Percentiles rank a stretch among this genome's conserved stretches.
Conservation (phyloP, 2,888 invertebrate species). For the Drosophila nigritarsus region DNA sequence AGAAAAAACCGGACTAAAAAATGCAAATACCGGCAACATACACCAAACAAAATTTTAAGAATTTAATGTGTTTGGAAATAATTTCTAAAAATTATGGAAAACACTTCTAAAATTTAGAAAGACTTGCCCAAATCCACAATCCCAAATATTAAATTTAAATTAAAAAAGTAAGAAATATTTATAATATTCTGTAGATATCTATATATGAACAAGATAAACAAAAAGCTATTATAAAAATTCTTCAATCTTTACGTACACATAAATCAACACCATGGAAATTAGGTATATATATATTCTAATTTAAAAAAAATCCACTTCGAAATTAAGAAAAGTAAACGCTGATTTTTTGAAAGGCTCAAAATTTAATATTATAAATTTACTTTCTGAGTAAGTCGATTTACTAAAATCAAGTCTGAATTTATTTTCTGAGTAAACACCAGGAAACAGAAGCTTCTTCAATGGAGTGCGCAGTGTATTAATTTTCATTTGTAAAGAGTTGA, state of each 20-base stretch:
- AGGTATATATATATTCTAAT: background rate
- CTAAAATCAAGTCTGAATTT: background rate
- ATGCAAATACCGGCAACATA: conserved; percentile 27
- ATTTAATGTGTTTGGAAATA: background rate
- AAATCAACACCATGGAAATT: background rate
- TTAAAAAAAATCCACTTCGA: background rate
- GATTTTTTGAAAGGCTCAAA: background rate
- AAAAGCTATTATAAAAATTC: background rate
- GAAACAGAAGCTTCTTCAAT: conserved; percentile 20
- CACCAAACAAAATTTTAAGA: background rate
- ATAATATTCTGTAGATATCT: background rate
- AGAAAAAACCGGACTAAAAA: conserved; percentile 29
- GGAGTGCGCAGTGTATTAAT: conserved; percentile 66
- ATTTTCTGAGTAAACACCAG: background rate
- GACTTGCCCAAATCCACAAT: background rate
- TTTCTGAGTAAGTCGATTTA: background rate
- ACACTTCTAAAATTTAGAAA: background rate
- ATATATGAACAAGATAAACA: background rate
- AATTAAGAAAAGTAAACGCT: background rate
- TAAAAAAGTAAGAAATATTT: background rate
- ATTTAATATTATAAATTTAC: background rate
- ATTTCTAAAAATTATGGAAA: background rate
- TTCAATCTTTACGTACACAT: background rate
- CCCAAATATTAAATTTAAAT: background rate
- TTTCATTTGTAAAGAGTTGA: conserved; percentile 53